These are phyloP conservation scores for Petrocephalus schoutedeni DNA, from an alignment of 2,797 vertebrate species.

Conservation along the genomic window DNA sequence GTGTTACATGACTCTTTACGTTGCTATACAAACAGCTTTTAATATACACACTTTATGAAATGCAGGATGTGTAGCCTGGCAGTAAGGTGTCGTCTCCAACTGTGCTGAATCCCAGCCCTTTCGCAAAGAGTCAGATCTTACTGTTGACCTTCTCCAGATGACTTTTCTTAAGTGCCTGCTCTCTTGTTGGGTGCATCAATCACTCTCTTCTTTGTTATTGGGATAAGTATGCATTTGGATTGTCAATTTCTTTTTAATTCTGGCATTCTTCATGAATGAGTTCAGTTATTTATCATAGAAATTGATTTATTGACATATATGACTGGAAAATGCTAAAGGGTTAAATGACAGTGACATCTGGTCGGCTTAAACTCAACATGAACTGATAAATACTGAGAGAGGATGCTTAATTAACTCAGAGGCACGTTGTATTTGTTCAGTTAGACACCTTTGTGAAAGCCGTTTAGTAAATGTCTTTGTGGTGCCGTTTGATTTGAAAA, in stretches of 20 bases:
- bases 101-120: not conserved
- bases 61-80: not conserved
- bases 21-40: not conserved
- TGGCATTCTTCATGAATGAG: not conserved
- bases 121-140: not conserved
- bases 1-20: not conserved
- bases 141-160: not conserved
- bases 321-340: not conserved
- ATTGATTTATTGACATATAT: not conserved
- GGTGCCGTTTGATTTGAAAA: not conserved
- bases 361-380: not conserved
- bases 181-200: not conserved
- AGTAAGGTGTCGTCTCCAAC: too few relatives aligned
- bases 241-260: not conserved
- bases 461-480: slow-evolving; percentile 3
- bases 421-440: not conserved
- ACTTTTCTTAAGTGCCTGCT: not conserved
- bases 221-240: not conserved
- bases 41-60: not conserved
- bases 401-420: slow-evolving; percentile 5
- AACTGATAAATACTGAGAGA: not conserved
- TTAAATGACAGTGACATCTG: not conserved
- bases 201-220: not conserved
- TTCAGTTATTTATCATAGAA: not conserved
- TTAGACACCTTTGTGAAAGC: not conserved